phyloP scores from a whole-genome alignment of 2,888 invertebrate species.

The Steinernema carpocapsae region DNA sequence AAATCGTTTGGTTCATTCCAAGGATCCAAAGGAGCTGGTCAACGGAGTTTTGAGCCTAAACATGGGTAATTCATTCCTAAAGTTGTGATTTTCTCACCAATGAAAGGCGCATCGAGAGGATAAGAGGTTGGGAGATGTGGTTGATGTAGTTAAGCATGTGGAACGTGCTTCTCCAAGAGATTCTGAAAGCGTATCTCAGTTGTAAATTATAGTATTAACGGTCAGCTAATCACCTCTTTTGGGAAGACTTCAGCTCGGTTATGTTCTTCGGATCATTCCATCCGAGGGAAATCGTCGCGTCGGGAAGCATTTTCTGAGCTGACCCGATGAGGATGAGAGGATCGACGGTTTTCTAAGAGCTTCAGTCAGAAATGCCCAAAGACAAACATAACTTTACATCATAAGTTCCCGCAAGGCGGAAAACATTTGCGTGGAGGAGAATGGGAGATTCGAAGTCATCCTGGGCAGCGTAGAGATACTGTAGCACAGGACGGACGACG shows the following conservation, averaged over 20 bases:
- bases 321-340: conserved; percentile 61
- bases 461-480: conserved; percentile 65
- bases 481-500: conserved; percentile 65
- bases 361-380: not conserved
- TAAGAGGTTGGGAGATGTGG: conserved; percentile 48
- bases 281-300: conserved; percentile 66
- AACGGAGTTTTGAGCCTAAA: conserved; percentile 59
- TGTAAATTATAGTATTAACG: not conserved
- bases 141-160: conserved; percentile 45
- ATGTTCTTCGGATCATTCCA: conserved; percentile 60
- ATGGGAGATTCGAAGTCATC: conserved; percentile 62
- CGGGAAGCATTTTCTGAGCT: conserved; percentile 61
- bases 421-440: conserved; percentile 66
- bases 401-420: conserved; percentile 53
- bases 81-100: not conserved
- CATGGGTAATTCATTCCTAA: not conserved
- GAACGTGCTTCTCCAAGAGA: conserved; percentile 52
- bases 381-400: conserved; percentile 48
- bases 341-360: conserved; percentile 63
- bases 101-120: conserved; percentile 44
- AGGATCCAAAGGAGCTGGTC: conserved; percentile 66
- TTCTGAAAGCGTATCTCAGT: conserved; percentile 16
- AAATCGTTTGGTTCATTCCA: conserved; percentile 59
- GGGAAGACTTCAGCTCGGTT: conserved; percentile 49
- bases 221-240: conserved; percentile 44